phyloP scores from a whole-genome alignment of 2,113 vertebrate genomes.

The Artemisiospiza belli region DNA sequence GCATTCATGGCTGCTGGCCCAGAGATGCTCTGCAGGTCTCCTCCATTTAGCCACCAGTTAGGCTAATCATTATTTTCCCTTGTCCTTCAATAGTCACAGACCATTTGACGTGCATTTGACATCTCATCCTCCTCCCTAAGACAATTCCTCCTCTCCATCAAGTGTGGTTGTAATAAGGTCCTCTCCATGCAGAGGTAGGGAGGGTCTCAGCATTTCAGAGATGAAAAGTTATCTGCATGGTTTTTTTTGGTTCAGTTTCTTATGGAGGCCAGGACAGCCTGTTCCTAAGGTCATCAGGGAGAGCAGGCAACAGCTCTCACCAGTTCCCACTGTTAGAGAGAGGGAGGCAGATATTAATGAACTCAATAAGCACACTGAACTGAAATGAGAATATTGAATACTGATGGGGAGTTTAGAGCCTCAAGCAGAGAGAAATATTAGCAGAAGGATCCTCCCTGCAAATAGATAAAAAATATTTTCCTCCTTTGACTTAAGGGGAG shows the following conservation, averaged over 20 bases:
- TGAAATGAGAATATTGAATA: not conserved
- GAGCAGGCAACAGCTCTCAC: not conserved
- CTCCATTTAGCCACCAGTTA: not conserved
- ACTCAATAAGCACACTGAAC: not conserved
- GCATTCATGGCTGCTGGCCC: constrained; percentile 15
- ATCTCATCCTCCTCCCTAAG: not conserved
- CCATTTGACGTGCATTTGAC: not conserved
- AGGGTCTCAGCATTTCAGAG: not conserved
- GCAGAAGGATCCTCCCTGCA: not conserved
- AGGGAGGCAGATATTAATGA: not conserved
- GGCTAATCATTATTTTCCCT: not conserved
- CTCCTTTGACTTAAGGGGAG: not conserved
- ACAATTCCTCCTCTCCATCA: not conserved
- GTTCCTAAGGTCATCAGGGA: not conserved
- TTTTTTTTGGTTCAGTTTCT: not conserved
- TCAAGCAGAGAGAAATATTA: not conserved
- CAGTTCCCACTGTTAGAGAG: not conserved
- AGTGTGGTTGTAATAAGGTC: not conserved
- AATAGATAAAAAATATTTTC: not conserved
- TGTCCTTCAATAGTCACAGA: not conserved
- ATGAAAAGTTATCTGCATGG: not conserved
- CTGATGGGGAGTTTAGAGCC: not conserved
- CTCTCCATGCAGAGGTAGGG: not conserved
- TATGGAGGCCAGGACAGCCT: not conserved
- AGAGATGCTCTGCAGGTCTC: constrained; percentile 3